These are phyloP conservation scores for Anneissia japonica DNA, from an alignment of 35 echinoderm and acorn worm genomes.

Conservation along the genomic window DNA sequence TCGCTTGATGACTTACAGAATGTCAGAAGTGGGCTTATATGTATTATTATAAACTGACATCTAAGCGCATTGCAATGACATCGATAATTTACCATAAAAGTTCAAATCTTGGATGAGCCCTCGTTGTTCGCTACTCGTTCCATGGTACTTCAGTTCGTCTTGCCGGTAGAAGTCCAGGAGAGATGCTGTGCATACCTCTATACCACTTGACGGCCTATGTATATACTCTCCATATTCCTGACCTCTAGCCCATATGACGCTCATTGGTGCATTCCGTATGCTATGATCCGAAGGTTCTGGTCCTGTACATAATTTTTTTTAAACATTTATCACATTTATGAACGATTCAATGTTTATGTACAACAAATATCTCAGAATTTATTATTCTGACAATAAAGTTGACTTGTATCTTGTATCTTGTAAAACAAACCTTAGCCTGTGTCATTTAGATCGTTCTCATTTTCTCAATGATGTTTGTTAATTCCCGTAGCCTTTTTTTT, in stretches of 20 bases:
- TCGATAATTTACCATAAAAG: conserved; percentile 59
- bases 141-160: conserved; percentile 86
- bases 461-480: no score
- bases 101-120: conserved; percentile 45
- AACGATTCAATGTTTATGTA: no score
- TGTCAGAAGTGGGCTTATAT: not conserved
- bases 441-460: no score
- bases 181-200: conserved; percentile 54
- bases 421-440: no score
- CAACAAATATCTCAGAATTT: no score
- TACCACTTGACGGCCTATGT: conserved; percentile 52
- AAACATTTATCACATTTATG: no score
- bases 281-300: conserved; percentile 51
- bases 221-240: conserved; percentile 65
- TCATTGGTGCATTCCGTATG: conserved; percentile 38
- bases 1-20: not conserved
- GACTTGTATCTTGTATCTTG: no score
- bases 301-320: no score
- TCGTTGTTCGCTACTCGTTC: conserved; percentile 41
- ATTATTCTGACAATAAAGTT: no score
- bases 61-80: not conserved
- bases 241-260: conserved; percentile 74
- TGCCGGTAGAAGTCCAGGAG: conserved; percentile 57
- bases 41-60: not conserved
- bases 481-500: no score